These are phyloP conservation scores for Drosophila barbarae DNA, from an alignment of 2,888 invertebrate genomes.

Conservation along the genomic window DNA sequence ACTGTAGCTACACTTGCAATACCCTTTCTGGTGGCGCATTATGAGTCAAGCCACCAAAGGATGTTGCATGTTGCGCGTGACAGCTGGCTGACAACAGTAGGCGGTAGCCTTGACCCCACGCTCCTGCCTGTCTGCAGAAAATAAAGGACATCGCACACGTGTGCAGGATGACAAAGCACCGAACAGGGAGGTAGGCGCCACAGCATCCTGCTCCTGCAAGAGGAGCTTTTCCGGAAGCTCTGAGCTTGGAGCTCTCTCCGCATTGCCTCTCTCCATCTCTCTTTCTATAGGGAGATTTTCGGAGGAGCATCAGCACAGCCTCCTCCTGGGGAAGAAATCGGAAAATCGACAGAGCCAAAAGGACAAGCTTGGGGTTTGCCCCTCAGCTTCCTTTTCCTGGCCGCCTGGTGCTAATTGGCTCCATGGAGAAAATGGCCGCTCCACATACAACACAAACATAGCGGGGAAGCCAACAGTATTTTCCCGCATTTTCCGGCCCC, in stretches of 20 bases:
- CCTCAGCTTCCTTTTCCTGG: conserved; percentile 57
- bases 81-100: conserved; percentile 15
- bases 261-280: background rate
- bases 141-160: conserved; percentile 27
- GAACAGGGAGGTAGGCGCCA: background rate
- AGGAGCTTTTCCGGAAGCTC: conserved; percentile 40
- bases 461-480: conserved; percentile 13
- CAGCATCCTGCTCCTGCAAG: conserved; percentile 23
- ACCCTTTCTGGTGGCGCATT: conserved; percentile 7
- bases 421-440: conserved; percentile 78
- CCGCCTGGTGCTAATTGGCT: conserved; percentile 76
- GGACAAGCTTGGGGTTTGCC: conserved; percentile 7
- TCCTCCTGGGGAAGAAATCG: conserved; percentile 34
- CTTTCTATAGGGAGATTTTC: conserved; percentile 51
- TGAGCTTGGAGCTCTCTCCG: conserved; percentile 1
- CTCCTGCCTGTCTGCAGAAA: conserved; percentile 25
- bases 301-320: conserved; percentile 30
- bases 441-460: conserved; percentile 37
- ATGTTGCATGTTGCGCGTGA: conserved; percentile 29
- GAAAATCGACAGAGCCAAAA: conserved; percentile 27
- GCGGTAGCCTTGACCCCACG: conserved; percentile 33
- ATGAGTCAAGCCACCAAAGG: conserved; percentile 26
- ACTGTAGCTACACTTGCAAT: background rate
- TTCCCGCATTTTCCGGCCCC: conserved; percentile 11
- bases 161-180: conserved; percentile 21